Percentiles rank a stretch among this genome's conserved stretches.
Conservation (phyloP, 1,140 invertebrate species). For the Steinernema feltiae region DNA sequence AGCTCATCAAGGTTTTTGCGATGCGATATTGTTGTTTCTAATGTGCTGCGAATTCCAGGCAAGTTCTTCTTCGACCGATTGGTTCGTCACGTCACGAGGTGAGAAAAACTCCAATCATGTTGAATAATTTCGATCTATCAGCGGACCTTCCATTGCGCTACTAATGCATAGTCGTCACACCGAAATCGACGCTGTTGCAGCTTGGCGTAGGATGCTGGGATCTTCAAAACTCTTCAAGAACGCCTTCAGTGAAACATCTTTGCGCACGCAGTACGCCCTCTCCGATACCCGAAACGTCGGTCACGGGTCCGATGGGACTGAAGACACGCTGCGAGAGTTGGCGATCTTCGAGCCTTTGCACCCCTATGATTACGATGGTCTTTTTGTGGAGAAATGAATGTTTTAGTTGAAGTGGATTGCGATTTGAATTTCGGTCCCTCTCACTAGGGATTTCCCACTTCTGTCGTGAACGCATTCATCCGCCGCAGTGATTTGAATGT, state of each 20-base stretch:
- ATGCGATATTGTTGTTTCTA: neutral
- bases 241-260: constrained; percentile 7
- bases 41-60: constrained; percentile 23
- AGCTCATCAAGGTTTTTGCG: constrained; percentile 21
- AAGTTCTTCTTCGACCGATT: constrained; percentile 45
- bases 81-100: constrained; percentile 34
- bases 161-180: constrained; percentile 9
- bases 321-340: constrained; percentile 27
- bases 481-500: neutral
- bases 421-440: neutral
- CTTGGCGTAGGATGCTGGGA: constrained; percentile 14
- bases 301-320: constrained; percentile 30
- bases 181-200: constrained; percentile 16
- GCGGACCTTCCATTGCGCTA: constrained; percentile 31
- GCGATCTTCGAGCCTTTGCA: constrained; percentile 24
- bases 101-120: neutral
- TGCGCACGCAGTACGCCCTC: constrained; percentile 32
- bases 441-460: neutral
- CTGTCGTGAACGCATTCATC: neutral
- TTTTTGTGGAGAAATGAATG: neutral
- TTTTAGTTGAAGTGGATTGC: neutral
- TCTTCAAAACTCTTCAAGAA: constrained; percentile 15
- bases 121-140: neutral
- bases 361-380: neutral
- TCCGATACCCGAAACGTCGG: constrained; percentile 41